A percentile compares a stretch with the other conserved stretches of the same genome.
These are phyloP conservation scores for Andrena fulva DNA, from an alignment of 2,888 invertebrate genomes.

Conservation along the genomic window DNA sequence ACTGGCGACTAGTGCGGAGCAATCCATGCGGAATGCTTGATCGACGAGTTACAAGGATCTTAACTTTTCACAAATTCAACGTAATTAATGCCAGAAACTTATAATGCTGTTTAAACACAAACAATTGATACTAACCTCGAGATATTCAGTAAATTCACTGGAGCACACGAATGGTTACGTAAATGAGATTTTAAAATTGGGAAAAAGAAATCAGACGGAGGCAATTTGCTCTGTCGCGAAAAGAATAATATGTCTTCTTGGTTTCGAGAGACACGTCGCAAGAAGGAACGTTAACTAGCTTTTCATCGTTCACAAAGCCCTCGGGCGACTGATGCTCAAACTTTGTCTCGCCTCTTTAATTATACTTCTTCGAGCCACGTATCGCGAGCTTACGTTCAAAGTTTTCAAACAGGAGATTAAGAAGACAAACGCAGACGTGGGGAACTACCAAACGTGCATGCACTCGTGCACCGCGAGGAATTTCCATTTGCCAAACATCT, in stretches of 20 bases:
- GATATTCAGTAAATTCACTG: too few species aligned
- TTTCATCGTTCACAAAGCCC: background rate
- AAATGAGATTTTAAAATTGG: too few species aligned
- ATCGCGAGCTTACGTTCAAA: background rate
- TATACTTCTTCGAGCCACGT: background rate
- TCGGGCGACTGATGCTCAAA: background rate
- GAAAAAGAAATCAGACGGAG: too few species aligned
- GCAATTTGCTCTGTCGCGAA: background rate
- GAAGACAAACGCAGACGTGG: background rate
- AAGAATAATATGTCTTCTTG: background rate
- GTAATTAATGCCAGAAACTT: background rate
- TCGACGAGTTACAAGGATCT: background rate
- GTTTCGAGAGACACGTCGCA: background rate
- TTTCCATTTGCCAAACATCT: too few species aligned
- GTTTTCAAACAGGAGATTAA: constrained; percentile 7
- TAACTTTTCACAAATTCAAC: background rate
- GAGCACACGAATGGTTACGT: too few species aligned
- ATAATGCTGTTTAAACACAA: background rate
- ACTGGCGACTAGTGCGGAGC: background rate
- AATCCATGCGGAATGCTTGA: background rate
- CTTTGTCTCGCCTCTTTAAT: background rate
- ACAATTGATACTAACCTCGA: background rate
- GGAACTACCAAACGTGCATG: background rate
- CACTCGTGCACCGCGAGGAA: background rate
- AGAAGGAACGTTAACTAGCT: background rate